Conservation (phyloP, 30 jellyfish, hydroid and myxozoan genomes). For the Cassiopea andromeda region DNA sequence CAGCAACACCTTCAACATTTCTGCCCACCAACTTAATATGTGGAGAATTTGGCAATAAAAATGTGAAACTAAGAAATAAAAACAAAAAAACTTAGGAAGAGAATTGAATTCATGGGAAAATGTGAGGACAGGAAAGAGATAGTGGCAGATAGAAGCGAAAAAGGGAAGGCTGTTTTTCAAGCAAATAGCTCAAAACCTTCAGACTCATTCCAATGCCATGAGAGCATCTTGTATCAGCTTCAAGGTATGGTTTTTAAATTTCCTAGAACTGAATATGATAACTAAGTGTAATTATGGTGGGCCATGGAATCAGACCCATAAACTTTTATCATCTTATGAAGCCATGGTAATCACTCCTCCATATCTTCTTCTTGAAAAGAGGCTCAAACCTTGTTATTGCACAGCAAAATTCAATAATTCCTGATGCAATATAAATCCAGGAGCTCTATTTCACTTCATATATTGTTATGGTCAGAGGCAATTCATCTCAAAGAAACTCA, state of each 20-base stretch:
- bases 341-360: neutral
- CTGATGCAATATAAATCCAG: neutral
- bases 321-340: conserved; percentile 19
- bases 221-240: conserved; percentile 74
- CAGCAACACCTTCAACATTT: neutral
- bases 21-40: neutral
- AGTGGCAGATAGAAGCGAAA: conserved; percentile 72
- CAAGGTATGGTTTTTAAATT: conserved; percentile 51
- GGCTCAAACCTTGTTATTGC: neutral
- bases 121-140: conserved; percentile 79
- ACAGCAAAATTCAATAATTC: neutral
- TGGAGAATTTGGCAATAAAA: conserved; percentile 77
- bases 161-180: conserved; percentile 82
- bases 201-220: conserved; percentile 77
- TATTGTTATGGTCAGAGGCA: too few species aligned
- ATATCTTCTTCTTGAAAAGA: neutral
- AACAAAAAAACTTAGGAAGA: conserved; percentile 42
- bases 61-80: conserved; percentile 30
- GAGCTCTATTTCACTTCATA: too few species aligned
- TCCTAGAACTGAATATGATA: conserved; percentile 84
- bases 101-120: conserved; percentile 55
- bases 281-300: conserved; percentile 70
- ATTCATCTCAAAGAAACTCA: too few species aligned
- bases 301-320: conserved; percentile 55
- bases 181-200: conserved; percentile 86